Evolutionary conservation across 2,888 invertebrate species (phyloP), one percentile per base, ranked within the genome.

Genomic region (Pinctada fucata): DNA sequence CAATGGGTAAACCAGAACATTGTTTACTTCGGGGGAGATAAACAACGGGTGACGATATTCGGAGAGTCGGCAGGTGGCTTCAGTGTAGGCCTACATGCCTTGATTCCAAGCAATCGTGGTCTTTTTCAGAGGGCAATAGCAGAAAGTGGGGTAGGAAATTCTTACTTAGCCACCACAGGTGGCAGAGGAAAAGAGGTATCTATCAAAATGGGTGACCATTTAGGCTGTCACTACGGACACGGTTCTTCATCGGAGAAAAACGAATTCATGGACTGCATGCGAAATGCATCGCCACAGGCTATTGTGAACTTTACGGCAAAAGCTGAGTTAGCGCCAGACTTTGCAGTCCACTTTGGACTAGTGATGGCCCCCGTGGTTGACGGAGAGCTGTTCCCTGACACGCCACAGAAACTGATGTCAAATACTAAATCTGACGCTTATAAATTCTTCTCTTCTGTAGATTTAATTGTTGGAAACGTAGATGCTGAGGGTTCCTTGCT

Each of bases 1-100:
- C 82, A 84, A 51, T 92, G 92, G 92, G 85, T 92, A 10, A 76
- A 81, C 3, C 58, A 79, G 3, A 89, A 91, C 51, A 86, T 86
- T 49, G 82, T 63, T 3, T 78, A 78, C 3, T 90, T 92, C 68
- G 89, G 90, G 47, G 92, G 91, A 0, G 86, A 91, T 81, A 77
- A 88, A 0, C 74, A 86, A 2, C 81, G 83, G 3, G 85, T 92
- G 2, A 92, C 92, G 0, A 75, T 92, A 8, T 90, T 88, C 76
- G 79, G 79, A 65, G 72, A 79, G 51, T 79, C 79, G 10, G 79
- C 79, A 63, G 79, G 79, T 3, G 73, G 77, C 2, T 66, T 73
- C 10, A 72, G 72, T 68, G 68, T 77, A 16, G 63, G 75, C 6
- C 65, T 52, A 3, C 51, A 70, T 3, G 58, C 75, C 31, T 10